phyloP scores from a whole-genome alignment of 2,797 vertebrate genomes.

The Sebastes vulpes region DNA sequence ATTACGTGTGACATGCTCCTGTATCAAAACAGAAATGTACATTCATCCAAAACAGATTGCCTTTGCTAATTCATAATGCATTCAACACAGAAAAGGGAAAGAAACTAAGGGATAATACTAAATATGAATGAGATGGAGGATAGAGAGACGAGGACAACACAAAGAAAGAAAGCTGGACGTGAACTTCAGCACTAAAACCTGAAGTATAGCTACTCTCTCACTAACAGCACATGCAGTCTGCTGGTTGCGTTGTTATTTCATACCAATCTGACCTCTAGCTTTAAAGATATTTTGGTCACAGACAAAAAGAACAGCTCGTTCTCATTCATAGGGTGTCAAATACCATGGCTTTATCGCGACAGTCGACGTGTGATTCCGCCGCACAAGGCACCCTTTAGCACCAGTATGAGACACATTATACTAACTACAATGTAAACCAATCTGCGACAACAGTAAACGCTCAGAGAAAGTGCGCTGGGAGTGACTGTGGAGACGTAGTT shows the following conservation, averaged over 20 bases:
- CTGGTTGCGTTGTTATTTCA: background rate
- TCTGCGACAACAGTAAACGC: too few species aligned
- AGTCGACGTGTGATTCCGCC: too few species aligned
- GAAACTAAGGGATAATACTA: background rate
- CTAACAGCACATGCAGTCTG: background rate
- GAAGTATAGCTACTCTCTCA: background rate
- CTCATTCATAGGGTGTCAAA: too few species aligned
- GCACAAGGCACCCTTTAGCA: too few species aligned
- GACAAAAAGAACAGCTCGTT: background rate
- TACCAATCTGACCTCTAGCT: background rate
- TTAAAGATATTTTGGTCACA: background rate
- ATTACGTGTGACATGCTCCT: background rate
- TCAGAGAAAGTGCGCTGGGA: too few species aligned
- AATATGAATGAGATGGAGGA: background rate
- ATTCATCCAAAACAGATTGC: background rate
- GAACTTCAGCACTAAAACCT: background rate
- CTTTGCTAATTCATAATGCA: background rate
- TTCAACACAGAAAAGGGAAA: background rate
- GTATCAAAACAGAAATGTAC: background rate
- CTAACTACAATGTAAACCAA: too few species aligned
- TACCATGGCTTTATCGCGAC: too few species aligned
- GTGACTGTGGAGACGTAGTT: background rate
- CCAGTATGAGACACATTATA: too few species aligned
- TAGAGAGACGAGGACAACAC: background rate
- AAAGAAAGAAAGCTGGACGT: constrained; percentile 1